Evolutionary conservation across 2,797 vertebrate species (phyloP).

Genomic region (Arctocebus calabarensis): DNA sequence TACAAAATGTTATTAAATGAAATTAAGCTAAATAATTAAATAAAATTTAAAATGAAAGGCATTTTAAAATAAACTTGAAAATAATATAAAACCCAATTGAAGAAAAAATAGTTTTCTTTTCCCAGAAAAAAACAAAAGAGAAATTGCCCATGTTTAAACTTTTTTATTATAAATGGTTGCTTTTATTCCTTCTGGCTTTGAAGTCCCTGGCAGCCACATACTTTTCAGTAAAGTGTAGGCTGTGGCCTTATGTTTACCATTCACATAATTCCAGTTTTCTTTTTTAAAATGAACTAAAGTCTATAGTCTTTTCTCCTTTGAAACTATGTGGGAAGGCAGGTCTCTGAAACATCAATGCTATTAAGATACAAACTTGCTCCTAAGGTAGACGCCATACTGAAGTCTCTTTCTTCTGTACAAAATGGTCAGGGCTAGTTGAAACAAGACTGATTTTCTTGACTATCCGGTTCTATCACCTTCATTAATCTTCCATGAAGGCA

Average conservation of each 20-base stretch:
- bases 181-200: background rate
- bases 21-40: background rate
- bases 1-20: background rate
- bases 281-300: conserved; percentile 22
- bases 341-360: background rate
- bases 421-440: background rate
- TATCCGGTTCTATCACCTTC: background rate
- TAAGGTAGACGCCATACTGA: background rate
- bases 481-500: background rate
- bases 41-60: background rate
- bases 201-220: background rate
- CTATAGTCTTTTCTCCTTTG: background rate
- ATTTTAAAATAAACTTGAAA: conserved; percentile 24
- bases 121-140: background rate
- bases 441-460: background rate
- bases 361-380: background rate
- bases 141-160: background rate
- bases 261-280: background rate
- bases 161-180: background rate
- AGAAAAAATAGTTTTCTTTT: background rate
- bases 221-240: background rate
- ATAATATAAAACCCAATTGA: background rate
- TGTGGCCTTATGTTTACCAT: background rate
- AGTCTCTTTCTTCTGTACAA: background rate
- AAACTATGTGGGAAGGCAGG: background rate